Evolutionary conservation across 1,140 invertebrate genomes (phyloP).

Genomic region (Hycleus cichorii): DNA sequence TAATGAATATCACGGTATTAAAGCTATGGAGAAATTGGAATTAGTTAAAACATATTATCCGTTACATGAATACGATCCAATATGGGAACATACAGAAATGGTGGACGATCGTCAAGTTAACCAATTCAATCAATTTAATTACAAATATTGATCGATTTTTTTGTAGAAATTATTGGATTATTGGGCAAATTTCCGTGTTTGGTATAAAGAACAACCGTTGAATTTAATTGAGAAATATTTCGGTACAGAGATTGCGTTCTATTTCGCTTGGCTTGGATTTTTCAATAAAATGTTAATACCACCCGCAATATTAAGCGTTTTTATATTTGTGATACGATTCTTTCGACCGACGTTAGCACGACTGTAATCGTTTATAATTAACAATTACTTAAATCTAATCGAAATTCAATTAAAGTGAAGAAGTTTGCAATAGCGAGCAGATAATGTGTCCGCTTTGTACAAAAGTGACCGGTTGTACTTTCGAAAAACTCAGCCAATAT

Average conservation of each 20-base stretch:
- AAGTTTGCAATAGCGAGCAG: slow-evolving; percentile 21
- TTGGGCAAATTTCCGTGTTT: slow-evolving; percentile 44
- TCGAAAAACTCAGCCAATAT: slow-evolving; percentile 8
- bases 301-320: slow-evolving; percentile 45
- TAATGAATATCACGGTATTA: slow-evolving; percentile 46
- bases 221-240: slow-evolving; percentile 37
- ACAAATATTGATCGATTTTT: not conserved
- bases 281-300: slow-evolving; percentile 50
- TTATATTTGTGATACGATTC: slow-evolving; percentile 7
- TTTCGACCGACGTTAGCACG: not conserved
- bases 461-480: slow-evolving; percentile 8
- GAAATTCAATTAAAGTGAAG: slow-evolving; percentile 13
- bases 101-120: slow-evolving; percentile 38
- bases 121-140: not conserved
- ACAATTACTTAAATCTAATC: not conserved
- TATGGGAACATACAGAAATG: slow-evolving; percentile 34
- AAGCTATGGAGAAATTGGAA: slow-evolving; percentile 48
- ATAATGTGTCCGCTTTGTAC: slow-evolving; percentile 27
- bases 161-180: slow-evolving; percentile 31
- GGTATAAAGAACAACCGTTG: slow-evolving; percentile 43
- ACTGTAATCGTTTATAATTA: slow-evolving; percentile 8
- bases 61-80: slow-evolving; percentile 50
- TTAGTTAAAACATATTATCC: slow-evolving; percentile 54
- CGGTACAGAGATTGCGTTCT: slow-evolving; percentile 40
- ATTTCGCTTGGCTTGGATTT: slow-evolving; percentile 47